phyloP scores from a whole-genome alignment of 2,113 vertebrate genomes.

The Calyptomena viridis region DNA sequence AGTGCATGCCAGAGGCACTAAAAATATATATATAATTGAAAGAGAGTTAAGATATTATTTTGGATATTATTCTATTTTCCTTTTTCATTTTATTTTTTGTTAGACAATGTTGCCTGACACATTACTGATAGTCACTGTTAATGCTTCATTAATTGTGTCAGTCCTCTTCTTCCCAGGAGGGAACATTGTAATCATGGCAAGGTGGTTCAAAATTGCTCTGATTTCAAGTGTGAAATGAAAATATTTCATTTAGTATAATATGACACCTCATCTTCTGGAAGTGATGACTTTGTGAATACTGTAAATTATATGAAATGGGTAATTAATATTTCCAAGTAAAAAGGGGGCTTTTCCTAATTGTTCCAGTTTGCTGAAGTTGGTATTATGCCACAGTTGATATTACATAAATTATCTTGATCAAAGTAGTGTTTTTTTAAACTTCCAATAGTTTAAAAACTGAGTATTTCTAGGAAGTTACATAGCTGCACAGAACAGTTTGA shows the following conservation, averaged over 20 bases:
- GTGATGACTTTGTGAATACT: neutral
- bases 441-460: neutral
- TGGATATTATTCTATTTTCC: neutral
- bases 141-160: neutral
- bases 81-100: neutral
- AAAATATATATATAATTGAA: neutral
- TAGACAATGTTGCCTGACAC: neutral
- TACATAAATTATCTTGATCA: neutral
- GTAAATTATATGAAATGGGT: neutral
- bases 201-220: neutral
- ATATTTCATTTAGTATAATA: neutral
- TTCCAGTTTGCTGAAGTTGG: neutral
- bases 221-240: neutral
- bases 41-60: neutral
- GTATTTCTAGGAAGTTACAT: neutral
- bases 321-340: neutral
- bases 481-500: neutral
- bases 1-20: neutral
- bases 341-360: neutral
- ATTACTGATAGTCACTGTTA: neutral
- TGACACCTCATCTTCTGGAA: neutral
- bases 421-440: neutral
- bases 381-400: neutral
- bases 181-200: neutral
- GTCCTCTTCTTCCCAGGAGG: neutral